Conservation (phyloP, 64 coral and sea anemone species). For the Actinia tenebrosa region DNA sequence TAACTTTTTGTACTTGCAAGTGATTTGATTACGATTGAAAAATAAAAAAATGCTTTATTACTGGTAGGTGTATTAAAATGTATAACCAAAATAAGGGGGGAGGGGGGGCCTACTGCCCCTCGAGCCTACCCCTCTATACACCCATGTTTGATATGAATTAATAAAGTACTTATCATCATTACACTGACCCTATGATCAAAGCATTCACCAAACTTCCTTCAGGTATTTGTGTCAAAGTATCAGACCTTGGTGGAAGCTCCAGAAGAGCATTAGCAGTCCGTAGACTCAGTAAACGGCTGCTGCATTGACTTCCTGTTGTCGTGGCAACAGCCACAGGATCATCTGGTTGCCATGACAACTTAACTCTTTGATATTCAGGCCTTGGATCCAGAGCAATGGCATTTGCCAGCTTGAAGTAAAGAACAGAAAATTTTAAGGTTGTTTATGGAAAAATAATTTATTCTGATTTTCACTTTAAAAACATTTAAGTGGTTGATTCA, state of each 20-base stretch:
- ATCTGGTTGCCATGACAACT: constrained; percentile 69
- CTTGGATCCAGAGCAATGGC: constrained; percentile 64
- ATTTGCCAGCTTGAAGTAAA: constrained; percentile 46
- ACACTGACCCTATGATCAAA: constrained; percentile 78
- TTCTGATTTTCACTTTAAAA: no score
- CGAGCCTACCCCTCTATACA: no score
- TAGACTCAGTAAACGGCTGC: constrained; percentile 94
- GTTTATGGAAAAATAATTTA: no score
- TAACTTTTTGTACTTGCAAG: no score
- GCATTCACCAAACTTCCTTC: constrained; percentile 66
- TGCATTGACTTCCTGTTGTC: constrained; percentile 94
- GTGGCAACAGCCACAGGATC: constrained; percentile 72
- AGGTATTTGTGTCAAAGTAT: constrained; percentile 33
- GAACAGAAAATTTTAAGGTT: neutral
- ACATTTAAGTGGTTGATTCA: neutral
- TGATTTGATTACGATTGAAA: no score
- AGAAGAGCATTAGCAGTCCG: constrained; percentile 93
- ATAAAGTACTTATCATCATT: neutral
- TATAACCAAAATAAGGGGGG: no score
- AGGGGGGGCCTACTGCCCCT: no score
- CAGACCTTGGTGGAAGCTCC: constrained; percentile 64
- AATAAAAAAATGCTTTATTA: no score
- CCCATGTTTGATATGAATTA: neutral
- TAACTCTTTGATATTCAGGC: constrained; percentile 89
- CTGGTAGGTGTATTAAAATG: no score